Conservation (phyloP, 2,888 invertebrate genomes). For the Macrosoma leucophasiata region DNA sequence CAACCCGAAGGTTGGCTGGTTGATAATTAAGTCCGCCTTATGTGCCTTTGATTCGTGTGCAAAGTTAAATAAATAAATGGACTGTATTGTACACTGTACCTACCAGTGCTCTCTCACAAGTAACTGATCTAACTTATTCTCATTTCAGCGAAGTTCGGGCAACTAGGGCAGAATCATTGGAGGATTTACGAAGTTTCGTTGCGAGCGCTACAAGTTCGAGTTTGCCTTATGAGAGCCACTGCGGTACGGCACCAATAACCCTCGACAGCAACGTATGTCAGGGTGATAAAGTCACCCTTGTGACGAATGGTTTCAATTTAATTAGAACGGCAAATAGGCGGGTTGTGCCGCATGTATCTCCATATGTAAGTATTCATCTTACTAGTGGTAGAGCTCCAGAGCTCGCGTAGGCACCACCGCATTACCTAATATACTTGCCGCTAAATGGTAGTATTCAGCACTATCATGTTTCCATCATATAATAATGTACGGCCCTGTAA, state of each 20-base stretch:
- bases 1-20: no score
- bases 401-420: no score
- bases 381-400: no score
- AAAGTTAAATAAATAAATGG: no score
- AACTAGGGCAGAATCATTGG: slow-evolving; percentile 23
- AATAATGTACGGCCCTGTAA: no score
- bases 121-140: slow-evolving; percentile 2
- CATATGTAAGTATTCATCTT: slow-evolving; percentile 53
- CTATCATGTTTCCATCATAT: no score
- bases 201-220: slow-evolving; percentile 28
- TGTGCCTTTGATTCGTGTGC: no score
- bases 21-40: no score
- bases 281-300: slow-evolving; percentile 17
- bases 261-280: slow-evolving; percentile 39
- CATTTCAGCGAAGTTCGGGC: slow-evolving; percentile 43
- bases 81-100: no score
- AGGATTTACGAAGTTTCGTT: slow-evolving; percentile 40
- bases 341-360: slow-evolving; percentile 57
- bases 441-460: no score
- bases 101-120: no score
- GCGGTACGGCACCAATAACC: slow-evolving; percentile 46
- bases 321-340: slow-evolving; percentile 38
- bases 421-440: no score
- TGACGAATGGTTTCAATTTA: slow-evolving; percentile 30
- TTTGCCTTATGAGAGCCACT: slow-evolving; percentile 58